Evolutionary conservation across 2,113 vertebrate genomes (phyloP).

Genomic region (Climacteris rufus): DNA sequence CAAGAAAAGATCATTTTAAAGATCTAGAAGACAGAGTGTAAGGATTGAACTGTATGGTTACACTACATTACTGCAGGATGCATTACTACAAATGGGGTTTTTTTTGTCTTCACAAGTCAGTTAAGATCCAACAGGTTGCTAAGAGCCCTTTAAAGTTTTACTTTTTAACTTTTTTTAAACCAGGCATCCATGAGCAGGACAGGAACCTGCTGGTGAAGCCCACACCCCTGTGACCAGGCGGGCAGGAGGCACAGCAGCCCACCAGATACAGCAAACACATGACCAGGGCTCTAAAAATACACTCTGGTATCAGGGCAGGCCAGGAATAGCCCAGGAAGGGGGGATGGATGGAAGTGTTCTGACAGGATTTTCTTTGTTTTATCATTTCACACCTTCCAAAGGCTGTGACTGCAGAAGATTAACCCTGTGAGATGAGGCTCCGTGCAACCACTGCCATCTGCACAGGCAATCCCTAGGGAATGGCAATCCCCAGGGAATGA

Average conservation of each 20-base stretch:
- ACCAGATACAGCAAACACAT: conserved; percentile 63
- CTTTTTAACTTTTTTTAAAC: background rate
- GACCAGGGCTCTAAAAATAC: conserved; percentile 75
- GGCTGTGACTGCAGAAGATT: background rate
- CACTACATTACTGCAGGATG: background rate
- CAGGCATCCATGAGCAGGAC: rapidly evolving
- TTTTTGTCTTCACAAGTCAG: background rate
- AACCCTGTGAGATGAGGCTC: background rate
- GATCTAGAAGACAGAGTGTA: background rate
- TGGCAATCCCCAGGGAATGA: background rate
- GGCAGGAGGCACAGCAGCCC: background rate
- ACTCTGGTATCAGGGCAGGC: conserved; percentile 43
- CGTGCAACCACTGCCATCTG: background rate
- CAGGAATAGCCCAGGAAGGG: conserved; percentile 37
- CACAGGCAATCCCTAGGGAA: background rate
- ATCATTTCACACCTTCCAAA: background rate
- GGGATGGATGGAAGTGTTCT: background rate
- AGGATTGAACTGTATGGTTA: background rate
- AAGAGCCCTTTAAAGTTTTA: background rate
- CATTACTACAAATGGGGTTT: background rate
- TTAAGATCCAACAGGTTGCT: background rate
- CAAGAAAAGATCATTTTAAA: background rate
- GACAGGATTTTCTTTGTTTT: conserved; percentile 2
- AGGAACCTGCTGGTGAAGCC: background rate
- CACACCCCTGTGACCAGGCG: background rate